Base-by-base conservation (phyloP, 2,888 invertebrate genomes). In the Cremastinae sp. region DNA sequence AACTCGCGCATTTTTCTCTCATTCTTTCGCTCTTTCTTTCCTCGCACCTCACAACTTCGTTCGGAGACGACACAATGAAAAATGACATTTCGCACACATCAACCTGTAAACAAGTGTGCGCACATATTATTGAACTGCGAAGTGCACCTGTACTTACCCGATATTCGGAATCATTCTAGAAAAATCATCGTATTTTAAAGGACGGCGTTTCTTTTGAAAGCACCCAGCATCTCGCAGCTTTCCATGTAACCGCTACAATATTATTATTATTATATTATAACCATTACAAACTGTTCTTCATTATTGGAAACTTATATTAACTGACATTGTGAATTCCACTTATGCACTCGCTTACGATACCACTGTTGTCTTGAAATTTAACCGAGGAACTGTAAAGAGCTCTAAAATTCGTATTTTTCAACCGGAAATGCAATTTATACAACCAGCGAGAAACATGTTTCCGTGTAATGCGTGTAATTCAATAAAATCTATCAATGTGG, bases 141-240 rank as follows among this genome's bases (percentile, higher is more conserved):
- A 64, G 59, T 16, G 79, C 78, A 78, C 81, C 72, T 80, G 81
- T 82, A 84, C 62, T 16, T 79, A n/a, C 83, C 81, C 83, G 85
- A 86, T 86, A 86, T 86, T 86, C 84, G 82, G 85, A 86, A 83
- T 86, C 86, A 86, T 84, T 83, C 84, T n/a, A n/a, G n/a, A n/a
- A n/a, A n/a, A n/a, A n/a, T n/a, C n/a, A n/a, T n/a, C n/a, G n/a
- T n/a, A n/a, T n/a, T n/a, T n/a, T n/a, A n/a, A n/a, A n/a, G n/a
- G n/a, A n/a, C n/a, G n/a, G n/a, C n/a, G n/a, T n/a, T n/a, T n/a
- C n/a, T n/a, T n/a, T n/a, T n/a, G n/a, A n/a, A n/a, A n/a, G n/a
- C n/a, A n/a, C n/a, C n/a, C n/a, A n/a, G n/a, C n/a, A n/a, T n/a
- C n/a, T n/a, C n/a, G n/a, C 73, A 55, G 58, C 64, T 58, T 70